Conservation (phyloP, 2,113 vertebrate species). For the Coturnix japonica region DNA sequence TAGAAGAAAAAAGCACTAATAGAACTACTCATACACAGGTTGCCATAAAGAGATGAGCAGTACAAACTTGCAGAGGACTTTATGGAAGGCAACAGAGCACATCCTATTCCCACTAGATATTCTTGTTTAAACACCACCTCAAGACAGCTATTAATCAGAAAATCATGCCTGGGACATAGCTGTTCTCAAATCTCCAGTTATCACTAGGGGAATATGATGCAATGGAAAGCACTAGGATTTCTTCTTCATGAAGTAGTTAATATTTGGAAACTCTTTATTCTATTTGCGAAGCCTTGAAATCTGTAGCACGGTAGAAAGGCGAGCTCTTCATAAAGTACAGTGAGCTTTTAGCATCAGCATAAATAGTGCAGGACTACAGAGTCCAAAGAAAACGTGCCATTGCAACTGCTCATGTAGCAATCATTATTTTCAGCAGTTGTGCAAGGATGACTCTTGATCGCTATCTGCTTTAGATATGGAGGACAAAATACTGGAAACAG, state of each 20-base stretch:
- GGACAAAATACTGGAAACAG: background rate
- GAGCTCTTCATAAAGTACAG: background rate
- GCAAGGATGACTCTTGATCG: background rate
- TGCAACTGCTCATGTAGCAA: background rate
- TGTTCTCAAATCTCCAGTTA: background rate
- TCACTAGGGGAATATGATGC: background rate
- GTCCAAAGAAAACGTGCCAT: background rate
- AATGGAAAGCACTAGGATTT: background rate
- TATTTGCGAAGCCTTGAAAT: background rate
- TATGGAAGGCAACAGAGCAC: background rate
- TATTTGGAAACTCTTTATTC: conserved; percentile 9
- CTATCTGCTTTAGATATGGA: conserved; percentile 1
- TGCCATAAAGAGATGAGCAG: background rate
- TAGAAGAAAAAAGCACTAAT: background rate
- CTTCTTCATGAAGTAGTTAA: background rate
- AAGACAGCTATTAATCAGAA: conserved; percentile 42
- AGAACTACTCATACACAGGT: background rate
- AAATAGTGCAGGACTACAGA: background rate
- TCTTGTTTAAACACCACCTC: conserved; percentile 29
- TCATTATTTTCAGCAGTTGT: background rate
- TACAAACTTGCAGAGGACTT: background rate
- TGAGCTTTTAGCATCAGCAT: background rate
- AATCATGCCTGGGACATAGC: conserved; percentile 15
- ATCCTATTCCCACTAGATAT: conserved; percentile 22
- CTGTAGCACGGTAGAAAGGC: background rate